A percentile compares a stretch with the other conserved stretches of the same genome.
Evolutionary conservation across 1,140 invertebrate genomes (phyloP).

Genomic region (Eufriesea mexicana): DNA sequence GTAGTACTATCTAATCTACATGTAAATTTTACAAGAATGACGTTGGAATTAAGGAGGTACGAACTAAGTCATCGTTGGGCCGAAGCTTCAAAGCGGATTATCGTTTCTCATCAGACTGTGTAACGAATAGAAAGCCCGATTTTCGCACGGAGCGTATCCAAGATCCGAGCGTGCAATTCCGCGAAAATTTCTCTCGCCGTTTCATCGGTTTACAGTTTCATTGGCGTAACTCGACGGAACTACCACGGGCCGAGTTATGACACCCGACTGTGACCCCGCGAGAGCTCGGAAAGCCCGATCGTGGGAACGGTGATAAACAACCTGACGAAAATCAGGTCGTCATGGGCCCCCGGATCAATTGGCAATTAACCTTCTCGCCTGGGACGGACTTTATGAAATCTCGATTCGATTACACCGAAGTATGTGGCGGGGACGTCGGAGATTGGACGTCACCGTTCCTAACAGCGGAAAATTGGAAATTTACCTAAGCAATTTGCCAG

Average conservation of each 20-base stretch:
- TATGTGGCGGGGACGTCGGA: constrained; percentile 57
- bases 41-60: background rate
- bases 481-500: constrained; percentile 69
- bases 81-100: background rate
- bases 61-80: background rate
- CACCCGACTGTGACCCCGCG: background rate
- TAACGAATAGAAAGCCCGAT: background rate
- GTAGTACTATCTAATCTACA: background rate
- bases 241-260: background rate
- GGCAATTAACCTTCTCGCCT: constrained; percentile 66
- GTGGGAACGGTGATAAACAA: constrained; percentile 44
- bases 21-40: constrained; percentile 19
- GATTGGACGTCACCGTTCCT: constrained; percentile 55
- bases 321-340: constrained; percentile 51
- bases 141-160: background rate
- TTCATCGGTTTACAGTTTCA: background rate
- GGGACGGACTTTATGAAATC: constrained; percentile 65
- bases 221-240: background rate
- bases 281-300: background rate
- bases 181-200: background rate
- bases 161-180: background rate
- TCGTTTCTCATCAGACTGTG: background rate
- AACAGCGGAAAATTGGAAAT: constrained; percentile 71
- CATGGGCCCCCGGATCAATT: constrained; percentile 59
- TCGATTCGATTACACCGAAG: constrained; percentile 67